These are phyloP conservation scores for Synaphobranchus kaupii DNA, from an alignment of 2,797 vertebrate genomes.

Conservation along the genomic window DNA sequence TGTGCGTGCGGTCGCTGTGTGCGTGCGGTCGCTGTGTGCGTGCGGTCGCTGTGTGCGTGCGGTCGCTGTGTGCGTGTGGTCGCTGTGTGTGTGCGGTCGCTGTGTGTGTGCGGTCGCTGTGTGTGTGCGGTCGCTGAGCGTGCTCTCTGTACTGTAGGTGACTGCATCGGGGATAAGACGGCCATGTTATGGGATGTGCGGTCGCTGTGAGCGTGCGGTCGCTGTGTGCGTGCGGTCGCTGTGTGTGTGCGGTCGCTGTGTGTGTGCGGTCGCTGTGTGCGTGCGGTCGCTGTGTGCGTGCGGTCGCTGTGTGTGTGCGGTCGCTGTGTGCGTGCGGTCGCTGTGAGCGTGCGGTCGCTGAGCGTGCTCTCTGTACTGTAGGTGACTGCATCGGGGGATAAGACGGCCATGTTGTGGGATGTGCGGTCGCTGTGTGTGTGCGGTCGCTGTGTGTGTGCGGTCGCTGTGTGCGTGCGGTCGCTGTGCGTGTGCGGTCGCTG, in stretches of 20 bases:
- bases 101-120: background rate
- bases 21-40: background rate
- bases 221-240: background rate
- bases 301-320: too few relatives aligned
- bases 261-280: background rate
- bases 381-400: constrained; percentile 96
- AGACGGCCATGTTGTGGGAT: constrained; percentile 93
- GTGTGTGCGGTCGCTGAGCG: background rate
- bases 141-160: constrained; percentile 72
- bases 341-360: background rate
- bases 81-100: background rate
- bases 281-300: background rate
- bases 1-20: background rate
- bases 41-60: background rate
- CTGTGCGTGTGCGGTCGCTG: background rate
- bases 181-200: constrained; percentile 92
- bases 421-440: constrained; percentile 70
- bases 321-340: background rate
- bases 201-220: too few relatives aligned
- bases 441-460: background rate
- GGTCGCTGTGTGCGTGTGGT: too few relatives aligned
- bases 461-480: too few relatives aligned
- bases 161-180: constrained; percentile 95
- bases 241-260: background rate
- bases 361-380: constrained; percentile 53